A percentile compares a stretch with the other conserved stretches of the same genome.
Evolutionary conservation across 2,888 invertebrate species (phyloP).

Genomic region (Ctena decussata): DNA sequence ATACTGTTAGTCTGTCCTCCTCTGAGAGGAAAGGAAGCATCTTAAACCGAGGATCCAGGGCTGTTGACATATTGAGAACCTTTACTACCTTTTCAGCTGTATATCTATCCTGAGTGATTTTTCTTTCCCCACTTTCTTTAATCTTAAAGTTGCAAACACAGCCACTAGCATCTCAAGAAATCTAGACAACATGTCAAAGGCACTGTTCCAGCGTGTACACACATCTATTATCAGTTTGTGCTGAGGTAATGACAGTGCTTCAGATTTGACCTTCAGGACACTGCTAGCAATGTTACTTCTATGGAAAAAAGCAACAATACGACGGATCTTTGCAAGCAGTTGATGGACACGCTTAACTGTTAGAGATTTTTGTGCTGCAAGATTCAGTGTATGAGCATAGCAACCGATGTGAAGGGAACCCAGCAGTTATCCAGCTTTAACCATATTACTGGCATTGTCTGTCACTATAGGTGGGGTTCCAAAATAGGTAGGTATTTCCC

Average conservation of each 20-base stretch:
- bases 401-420: neutral
- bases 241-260: neutral
- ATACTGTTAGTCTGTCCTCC: neutral
- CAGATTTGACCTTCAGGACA: neutral
- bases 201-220: constrained; percentile 36
- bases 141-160: neutral
- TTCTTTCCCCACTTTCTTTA: neutral
- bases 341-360: neutral
- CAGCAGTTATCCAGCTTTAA: neutral
- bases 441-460: neutral
- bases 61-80: neutral
- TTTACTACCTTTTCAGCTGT: neutral
- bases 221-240: constrained; percentile 28
- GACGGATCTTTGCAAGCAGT: neutral
- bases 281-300: neutral
- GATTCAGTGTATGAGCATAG: neutral
- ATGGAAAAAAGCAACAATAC: neutral
- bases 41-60: neutral
- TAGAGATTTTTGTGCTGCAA: neutral
- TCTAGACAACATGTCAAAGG: constrained; percentile 32
- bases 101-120: neutral
- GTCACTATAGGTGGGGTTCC: neutral
- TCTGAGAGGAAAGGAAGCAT: neutral
- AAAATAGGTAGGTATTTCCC: neutral
- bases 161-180: constrained; percentile 18